Evolutionary conservation across 2,888 invertebrate genomes (phyloP).

Genomic region (Caenorhabditis parvicauda): DNA sequence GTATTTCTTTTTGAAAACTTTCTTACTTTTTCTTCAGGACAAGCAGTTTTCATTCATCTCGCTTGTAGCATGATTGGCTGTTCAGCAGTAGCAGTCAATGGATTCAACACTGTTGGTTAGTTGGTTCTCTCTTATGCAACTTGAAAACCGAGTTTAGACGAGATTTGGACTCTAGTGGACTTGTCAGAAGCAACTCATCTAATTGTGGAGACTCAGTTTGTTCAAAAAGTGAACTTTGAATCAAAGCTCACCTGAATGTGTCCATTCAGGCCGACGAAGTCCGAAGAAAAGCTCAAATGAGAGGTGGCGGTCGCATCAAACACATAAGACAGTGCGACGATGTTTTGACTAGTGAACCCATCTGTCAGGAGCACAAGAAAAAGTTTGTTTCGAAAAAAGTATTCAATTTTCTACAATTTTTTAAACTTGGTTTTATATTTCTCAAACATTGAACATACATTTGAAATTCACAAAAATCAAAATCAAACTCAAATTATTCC

Average conservation of each 20-base stretch:
- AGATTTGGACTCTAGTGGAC: slow-evolving; percentile 58
- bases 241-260: background rate
- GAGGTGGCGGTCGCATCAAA: slow-evolving; percentile 53
- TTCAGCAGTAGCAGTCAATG: slow-evolving; percentile 53
- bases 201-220: slow-evolving; percentile 48
- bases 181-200: slow-evolving; percentile 52
- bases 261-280: slow-evolving; percentile 52
- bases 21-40: slow-evolving; percentile 9
- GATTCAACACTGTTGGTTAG: slow-evolving; percentile 41
- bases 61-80: slow-evolving; percentile 52
- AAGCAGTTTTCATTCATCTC: slow-evolving; percentile 54
- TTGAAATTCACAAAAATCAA: too few relatives aligned
- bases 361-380: background rate
- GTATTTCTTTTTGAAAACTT: background rate
- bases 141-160: too few relatives aligned
- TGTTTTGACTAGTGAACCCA: slow-evolving; percentile 42
- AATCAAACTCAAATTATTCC: too few relatives aligned
- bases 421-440: too few relatives aligned
- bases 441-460: too few relatives aligned
- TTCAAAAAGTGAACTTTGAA: slow-evolving; percentile 37
- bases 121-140: background rate
- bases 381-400: too few relatives aligned
- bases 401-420: too few relatives aligned
- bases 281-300: slow-evolving; percentile 52
- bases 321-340: slow-evolving; percentile 52